Percentiles rank a stretch among this genome's conserved stretches.
These are phyloP conservation scores for Bubalus kerabau DNA, from an alignment of 2,113 vertebrate species.

Conservation along the genomic window DNA sequence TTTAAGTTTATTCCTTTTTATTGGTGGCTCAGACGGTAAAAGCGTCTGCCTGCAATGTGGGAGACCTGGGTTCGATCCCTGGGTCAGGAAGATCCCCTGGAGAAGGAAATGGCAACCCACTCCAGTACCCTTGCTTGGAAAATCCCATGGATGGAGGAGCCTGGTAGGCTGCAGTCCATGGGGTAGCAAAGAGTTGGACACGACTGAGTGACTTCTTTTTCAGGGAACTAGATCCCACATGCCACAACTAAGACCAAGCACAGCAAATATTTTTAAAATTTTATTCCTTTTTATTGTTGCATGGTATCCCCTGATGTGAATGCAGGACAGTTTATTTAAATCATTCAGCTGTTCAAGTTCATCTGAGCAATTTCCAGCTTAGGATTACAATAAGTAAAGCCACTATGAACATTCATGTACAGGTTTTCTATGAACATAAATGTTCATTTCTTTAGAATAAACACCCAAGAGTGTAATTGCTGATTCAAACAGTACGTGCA, in stretches of 20 bases:
- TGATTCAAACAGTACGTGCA: not conserved
- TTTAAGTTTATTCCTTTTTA: not conserved
- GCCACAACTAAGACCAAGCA: not conserved
- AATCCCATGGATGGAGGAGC: not conserved
- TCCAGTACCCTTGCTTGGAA: not conserved
- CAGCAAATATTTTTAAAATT: not conserved
- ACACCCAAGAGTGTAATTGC: not conserved
- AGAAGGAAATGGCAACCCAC: not conserved
- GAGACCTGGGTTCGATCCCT: not conserved
- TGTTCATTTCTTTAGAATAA: not conserved
- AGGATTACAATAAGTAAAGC: not conserved
- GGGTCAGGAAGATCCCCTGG: not conserved
- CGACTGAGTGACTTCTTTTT: too few relatives aligned
- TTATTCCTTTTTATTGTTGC: not conserved
- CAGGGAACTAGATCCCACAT: not conserved
- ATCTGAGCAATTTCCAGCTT: not conserved
- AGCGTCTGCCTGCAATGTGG: not conserved
- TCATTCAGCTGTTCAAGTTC: not conserved
- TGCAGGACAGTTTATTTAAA: not conserved
- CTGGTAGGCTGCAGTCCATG: not conserved
- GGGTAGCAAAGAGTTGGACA: too few relatives aligned
- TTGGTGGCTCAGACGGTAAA: not conserved
- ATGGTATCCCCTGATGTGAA: not conserved
- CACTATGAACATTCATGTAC: not conserved
- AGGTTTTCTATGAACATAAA: not conserved